phyloP scores from a whole-genome alignment of 92 coral and sea anemone species.

The Montipora capitata region DNA sequence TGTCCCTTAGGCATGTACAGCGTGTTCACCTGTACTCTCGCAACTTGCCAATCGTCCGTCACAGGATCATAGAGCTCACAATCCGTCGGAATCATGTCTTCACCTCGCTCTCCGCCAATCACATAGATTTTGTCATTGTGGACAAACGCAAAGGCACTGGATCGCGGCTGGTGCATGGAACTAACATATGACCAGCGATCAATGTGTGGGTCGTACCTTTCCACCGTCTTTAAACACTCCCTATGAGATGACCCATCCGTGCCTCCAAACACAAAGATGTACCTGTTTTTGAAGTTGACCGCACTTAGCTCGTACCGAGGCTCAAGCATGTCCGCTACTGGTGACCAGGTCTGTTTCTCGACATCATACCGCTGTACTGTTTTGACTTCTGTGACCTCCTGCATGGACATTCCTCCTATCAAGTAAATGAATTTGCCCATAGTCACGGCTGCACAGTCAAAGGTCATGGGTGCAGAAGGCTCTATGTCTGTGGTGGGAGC shows the following conservation, averaged over 20 bases:
- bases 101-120: constrained; percentile 76
- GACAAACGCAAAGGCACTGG: constrained; percentile 75
- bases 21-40: constrained; percentile 35
- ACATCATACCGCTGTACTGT: constrained; percentile 76
- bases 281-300: constrained; percentile 64
- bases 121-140: constrained; percentile 73
- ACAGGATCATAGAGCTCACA: constrained; percentile 75
- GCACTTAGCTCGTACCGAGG: constrained; percentile 75
- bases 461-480: constrained; percentile 58
- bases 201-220: constrained; percentile 62
- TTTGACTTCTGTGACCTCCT: constrained; percentile 67
- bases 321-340: constrained; percentile 69
- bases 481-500: constrained; percentile 45
- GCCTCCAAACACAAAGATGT: constrained; percentile 73
- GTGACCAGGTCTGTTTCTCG: constrained; percentile 66
- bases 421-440: constrained; percentile 67
- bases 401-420: constrained; percentile 76
- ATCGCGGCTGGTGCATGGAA: constrained; percentile 76
- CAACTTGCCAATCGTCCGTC: constrained; percentile 73
- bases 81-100: constrained; percentile 57
- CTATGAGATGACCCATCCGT: constrained; percentile 67
- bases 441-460: constrained; percentile 72
- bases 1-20: constrained; percentile 24
- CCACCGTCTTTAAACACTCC: constrained; percentile 68
- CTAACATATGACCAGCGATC: constrained; percentile 74